Evolutionary conservation across 1,140 invertebrate species (phyloP), one percentile per base, ranked within the genome.

Genomic region (Nasonia giraulti): DNA sequence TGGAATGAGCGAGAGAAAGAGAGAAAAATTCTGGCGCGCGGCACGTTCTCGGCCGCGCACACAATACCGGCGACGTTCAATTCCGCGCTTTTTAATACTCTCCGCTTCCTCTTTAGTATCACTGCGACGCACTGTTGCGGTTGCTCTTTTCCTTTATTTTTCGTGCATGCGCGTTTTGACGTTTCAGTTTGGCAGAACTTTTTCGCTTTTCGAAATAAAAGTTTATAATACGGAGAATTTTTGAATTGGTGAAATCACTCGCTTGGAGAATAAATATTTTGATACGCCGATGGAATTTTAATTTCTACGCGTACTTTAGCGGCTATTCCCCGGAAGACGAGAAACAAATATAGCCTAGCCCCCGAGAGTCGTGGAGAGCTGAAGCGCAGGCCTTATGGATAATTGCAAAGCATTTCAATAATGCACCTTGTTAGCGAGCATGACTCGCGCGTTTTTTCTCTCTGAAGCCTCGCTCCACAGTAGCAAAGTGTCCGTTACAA

Each of bases 401-500:
- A 83, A 88, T 87, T 83, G 86, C 83, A 40, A 37, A 80, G 73
- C 23, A 55, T 69, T 81, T 66, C 62, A 23, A 68, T 82, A 73
- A 82, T 76, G 74, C 83, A 79, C 87, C 90, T 92, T 89, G 90
- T 92, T 92, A 91, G 88, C 82, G 81, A 88, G 87, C 88, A 90
- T 92, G 91, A 92, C 90, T 92, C 85, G 74, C 7, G 17, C n/a
- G 0, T 11, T 66, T 50, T 7, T 66, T 80, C 11, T 37, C 20
- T 89, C 88, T 86, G 82, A 89, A 87, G 74, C 14, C 12, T 37
- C 85, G 82, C 74, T 83, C 76, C 69, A 87, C 86, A 68, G 87
- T 88, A 88, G 87, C 87, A 44, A 69, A 86, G 85, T 87, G 83
- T 84, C 82, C 79, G 81, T 87, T 87, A 87, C 73, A 87, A 83